Conservation (phyloP, 2,797 vertebrate species). For the Rhynchonycteris naso region DNA sequence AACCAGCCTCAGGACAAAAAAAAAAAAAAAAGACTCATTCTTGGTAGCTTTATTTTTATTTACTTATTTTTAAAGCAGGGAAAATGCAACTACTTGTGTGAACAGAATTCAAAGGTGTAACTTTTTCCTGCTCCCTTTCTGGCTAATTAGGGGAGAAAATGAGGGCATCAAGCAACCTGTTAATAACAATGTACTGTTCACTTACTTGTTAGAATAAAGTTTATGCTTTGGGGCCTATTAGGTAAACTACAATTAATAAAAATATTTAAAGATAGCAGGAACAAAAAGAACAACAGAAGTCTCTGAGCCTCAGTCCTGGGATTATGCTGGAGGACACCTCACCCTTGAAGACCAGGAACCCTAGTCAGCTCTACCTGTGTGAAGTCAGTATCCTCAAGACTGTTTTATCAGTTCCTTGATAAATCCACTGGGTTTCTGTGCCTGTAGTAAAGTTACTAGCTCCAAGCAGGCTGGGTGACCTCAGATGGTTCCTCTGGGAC, state of each 20-base stretch:
- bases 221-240: not conserved
- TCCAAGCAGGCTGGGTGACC: slow-evolving; percentile 4
- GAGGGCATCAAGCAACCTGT: not conserved
- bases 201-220: not conserved
- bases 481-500: not conserved
- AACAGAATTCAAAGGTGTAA: not conserved
- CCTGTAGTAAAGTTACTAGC: not conserved
- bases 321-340: not conserved
- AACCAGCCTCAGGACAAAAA: slow-evolving; percentile 40
- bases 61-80: slow-evolving; percentile 14
- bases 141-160: not conserved
- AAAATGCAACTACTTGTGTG: not conserved
- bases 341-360: not conserved
- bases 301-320: not conserved
- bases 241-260: not conserved
- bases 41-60: slow-evolving; percentile 15
- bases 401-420: not conserved
- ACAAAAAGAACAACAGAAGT: not conserved
- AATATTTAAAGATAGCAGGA: not conserved
- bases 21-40: slow-evolving; percentile 42
- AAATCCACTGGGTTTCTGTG: slow-evolving; percentile 20
- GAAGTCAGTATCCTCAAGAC: not conserved
- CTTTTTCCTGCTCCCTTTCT: not conserved
- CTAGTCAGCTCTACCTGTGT: not conserved
- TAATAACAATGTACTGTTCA: not conserved